These are phyloP conservation scores for Peromyscus californicus DNA, from an alignment of 2,113 vertebrate species.

Conservation along the genomic window DNA sequence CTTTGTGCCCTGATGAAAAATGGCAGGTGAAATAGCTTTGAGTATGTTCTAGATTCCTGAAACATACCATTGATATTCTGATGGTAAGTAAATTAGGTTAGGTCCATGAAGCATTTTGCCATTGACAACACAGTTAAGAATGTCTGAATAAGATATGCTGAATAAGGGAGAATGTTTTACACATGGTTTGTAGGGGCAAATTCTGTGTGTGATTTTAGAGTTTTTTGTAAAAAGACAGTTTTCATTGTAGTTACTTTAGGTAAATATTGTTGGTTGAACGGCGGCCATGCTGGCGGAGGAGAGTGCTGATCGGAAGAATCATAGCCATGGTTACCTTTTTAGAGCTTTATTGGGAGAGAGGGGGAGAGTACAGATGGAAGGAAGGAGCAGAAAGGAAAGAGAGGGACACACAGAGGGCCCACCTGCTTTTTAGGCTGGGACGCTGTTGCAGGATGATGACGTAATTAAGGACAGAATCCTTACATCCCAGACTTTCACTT, in stretches of 20 bases:
- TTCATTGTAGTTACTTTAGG: not conserved
- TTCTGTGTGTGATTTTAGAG: not conserved
- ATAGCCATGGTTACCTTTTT: too few relatives aligned
- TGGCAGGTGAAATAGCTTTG: slow-evolving; percentile 51
- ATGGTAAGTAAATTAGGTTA: not conserved
- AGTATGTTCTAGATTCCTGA: not conserved
- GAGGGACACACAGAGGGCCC: too few relatives aligned
- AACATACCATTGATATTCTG: not conserved
- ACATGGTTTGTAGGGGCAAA: not conserved
- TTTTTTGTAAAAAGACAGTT: not conserved
- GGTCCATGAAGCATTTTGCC: not conserved
- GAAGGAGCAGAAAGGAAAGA: too few relatives aligned
- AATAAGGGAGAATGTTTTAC: not conserved
- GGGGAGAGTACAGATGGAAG: too few relatives aligned
- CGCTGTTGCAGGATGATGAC: too few relatives aligned
- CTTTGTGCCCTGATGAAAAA: slow-evolving; percentile 49
- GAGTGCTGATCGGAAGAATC: too few relatives aligned
- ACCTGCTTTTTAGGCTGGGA: too few relatives aligned
- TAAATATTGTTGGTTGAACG: too few relatives aligned
- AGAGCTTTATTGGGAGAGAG: too few relatives aligned
- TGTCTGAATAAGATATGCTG: not conserved
- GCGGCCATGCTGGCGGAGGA: too few relatives aligned
- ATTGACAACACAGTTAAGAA: not conserved
- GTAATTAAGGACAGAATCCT: too few relatives aligned
- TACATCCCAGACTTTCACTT: too few relatives aligned